A percentile compares a stretch with the other conserved stretches of the same genome.
Conservation (phyloP, 2,888 invertebrate species). For the Lordiphosa fenestrarum region DNA sequence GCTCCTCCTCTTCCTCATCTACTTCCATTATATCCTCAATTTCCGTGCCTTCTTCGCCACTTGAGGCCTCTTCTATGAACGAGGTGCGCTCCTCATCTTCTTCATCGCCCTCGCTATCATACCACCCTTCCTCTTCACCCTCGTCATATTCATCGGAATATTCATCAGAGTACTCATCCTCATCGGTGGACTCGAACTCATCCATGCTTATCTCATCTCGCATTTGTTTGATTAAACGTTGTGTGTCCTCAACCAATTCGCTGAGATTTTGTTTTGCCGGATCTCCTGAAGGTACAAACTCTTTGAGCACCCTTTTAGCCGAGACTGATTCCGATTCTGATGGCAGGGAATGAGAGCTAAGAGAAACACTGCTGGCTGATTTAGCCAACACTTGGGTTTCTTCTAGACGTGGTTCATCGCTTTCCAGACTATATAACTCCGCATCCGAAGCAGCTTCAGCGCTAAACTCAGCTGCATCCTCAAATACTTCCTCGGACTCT, state of each 20-base stretch:
- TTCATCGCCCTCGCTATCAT: conserved; percentile 69
- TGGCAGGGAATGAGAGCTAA: conserved; percentile 60
- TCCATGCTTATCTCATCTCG: conserved; percentile 85
- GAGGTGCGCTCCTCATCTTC: conserved; percentile 66
- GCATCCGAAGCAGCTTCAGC: conserved; percentile 62
- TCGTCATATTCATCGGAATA: conserved; percentile 81
- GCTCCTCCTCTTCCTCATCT: conserved; percentile 29
- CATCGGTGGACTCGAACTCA: conserved; percentile 78
- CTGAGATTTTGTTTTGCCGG: conserved; percentile 79
- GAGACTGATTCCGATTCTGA: conserved; percentile 26
- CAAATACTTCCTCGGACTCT: conserved; percentile 63
- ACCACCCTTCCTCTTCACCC: conserved; percentile 73
- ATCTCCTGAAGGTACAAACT: conserved; percentile 76
- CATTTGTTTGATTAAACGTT: conserved; percentile 84
- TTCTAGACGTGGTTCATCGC: conserved; percentile 45
- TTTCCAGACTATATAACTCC: conserved; percentile 68
- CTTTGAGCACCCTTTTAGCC: conserved; percentile 50
- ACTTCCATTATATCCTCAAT: conserved; percentile 61
- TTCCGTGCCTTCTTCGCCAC: conserved; percentile 55
- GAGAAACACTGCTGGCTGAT: conserved; percentile 55
- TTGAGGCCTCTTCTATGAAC: conserved; percentile 71
- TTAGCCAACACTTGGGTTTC: conserved; percentile 47
- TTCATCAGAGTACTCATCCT: conserved; percentile 81
- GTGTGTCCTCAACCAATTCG: conserved; percentile 84
- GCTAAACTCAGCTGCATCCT: conserved; percentile 68